Conservation (phyloP, 2,113 vertebrate species). For the Dromas ardeola region DNA sequence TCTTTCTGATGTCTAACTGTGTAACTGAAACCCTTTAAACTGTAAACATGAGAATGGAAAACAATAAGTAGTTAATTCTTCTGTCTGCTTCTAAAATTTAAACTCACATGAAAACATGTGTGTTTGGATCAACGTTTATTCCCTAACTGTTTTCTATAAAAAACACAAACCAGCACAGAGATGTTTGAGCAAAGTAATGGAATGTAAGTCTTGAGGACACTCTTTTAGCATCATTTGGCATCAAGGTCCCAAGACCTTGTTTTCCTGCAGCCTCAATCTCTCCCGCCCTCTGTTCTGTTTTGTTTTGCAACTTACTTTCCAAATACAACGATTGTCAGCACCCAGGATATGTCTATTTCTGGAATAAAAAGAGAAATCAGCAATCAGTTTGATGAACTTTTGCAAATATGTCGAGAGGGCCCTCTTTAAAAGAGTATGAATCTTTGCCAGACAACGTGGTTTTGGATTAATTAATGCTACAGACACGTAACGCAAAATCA, state of each 20-base stretch:
- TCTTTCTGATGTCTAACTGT: not conserved
- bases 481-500: not conserved
- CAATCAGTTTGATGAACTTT: not conserved
- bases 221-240: not conserved
- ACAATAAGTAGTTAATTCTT: not conserved
- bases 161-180: not conserved
- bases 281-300: not conserved
- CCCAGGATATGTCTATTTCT: not conserved
- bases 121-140: not conserved
- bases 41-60: not conserved
- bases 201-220: not conserved
- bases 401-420: not conserved
- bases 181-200: not conserved
- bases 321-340: not conserved
- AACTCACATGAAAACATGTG: fast-evolving
- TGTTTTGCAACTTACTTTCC: not conserved
- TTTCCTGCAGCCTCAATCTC: not conserved
- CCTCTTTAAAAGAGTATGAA: not conserved
- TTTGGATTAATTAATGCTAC: not conserved
- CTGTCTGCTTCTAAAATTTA: not conserved
- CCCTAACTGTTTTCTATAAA: not conserved
- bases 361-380: not conserved
- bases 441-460: not conserved
- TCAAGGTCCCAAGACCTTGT: not conserved
- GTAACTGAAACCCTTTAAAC: not conserved